A percentile compares a stretch with the other conserved stretches of the same genome.
Conservation (phyloP, 2,113 vertebrate genomes). For the Melanocharis versteri region DNA sequence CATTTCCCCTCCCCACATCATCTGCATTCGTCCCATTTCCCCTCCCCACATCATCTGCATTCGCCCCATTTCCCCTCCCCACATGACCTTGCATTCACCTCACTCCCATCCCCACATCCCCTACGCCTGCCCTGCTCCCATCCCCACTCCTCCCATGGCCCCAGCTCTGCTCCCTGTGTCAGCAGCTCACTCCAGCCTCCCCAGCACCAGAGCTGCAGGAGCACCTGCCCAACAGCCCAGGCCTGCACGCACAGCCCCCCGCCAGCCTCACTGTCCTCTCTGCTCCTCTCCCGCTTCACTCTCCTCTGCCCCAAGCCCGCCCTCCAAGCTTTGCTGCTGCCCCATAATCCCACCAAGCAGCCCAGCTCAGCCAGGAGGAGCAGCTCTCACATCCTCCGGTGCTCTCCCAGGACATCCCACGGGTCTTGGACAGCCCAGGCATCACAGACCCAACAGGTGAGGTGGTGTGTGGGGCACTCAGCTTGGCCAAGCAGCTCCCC, state of each 20-base stretch:
- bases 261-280: accelerated
- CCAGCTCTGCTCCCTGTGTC: not conserved
- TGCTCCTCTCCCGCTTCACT: accelerated
- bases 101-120: not conserved
- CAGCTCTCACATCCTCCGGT: not conserved
- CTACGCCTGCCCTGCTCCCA: not conserved
- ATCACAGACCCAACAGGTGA: not conserved
- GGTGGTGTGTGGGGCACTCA: accelerated
- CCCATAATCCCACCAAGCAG: not conserved
- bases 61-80: not conserved
- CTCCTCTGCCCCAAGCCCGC: not conserved
- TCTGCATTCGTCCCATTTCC: not conserved
- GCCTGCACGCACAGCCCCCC: accelerated
- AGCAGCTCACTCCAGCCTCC: not conserved
- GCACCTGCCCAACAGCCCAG: not conserved
- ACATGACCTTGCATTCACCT: too few species aligned
- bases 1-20: not conserved
- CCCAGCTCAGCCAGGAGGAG: not conserved
- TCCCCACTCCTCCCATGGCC: too few species aligned
- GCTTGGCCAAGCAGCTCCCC: not conserved
- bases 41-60: not conserved
- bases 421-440: not conserved
- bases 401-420: not conserved
- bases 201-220: not conserved
- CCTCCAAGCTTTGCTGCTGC: not conserved